Percentiles rank a stretch among this genome's conserved stretches.
Evolutionary conservation across 2,888 invertebrate genomes (phyloP).

Genomic region (Drosophila anomalipes): DNA sequence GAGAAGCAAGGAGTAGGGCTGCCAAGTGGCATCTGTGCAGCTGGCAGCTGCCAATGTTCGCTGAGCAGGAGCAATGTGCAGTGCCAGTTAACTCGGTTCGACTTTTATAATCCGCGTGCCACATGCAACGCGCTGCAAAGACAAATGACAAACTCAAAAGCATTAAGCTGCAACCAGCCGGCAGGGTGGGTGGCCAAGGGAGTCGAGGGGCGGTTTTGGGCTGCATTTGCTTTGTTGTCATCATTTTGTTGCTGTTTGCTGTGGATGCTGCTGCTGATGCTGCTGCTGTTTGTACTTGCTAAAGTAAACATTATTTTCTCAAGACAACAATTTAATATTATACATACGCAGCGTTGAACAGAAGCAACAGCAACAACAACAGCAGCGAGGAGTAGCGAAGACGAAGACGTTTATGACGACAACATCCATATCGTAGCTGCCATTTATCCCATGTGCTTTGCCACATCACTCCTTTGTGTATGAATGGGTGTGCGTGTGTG

Average conservation of each 20-base stretch:
- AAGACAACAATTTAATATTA: slow-evolving; percentile 79
- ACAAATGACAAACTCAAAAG: slow-evolving; percentile 79
- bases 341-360: slow-evolving; percentile 64
- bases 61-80: slow-evolving; percentile 31
- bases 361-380: slow-evolving; percentile 7
- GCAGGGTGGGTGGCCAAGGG: neutral
- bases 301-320: slow-evolving; percentile 76
- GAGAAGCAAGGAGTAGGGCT: neutral
- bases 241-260: slow-evolving; percentile 20
- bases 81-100: slow-evolving; percentile 69
- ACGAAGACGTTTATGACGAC: slow-evolving; percentile 58
- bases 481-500: neutral
- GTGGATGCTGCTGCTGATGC: slow-evolving; percentile 34
- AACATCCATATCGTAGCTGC: slow-evolving; percentile 48
- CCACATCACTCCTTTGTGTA: neutral
- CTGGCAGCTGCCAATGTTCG: slow-evolving; percentile 48
- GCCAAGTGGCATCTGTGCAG: slow-evolving; percentile 29
- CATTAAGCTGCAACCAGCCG: slow-evolving; percentile 64
- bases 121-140: slow-evolving; percentile 70
- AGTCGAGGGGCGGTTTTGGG: neutral
- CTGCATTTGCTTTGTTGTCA: neutral
- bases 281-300: slow-evolving; percentile 56
- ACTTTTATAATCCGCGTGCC: slow-evolving; percentile 77
- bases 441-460: slow-evolving; percentile 45
- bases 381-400: slow-evolving; percentile 4